Evolutionary conservation across 2,797 vertebrate genomes (phyloP).

Genomic region (Coendou prehensilis): DNA sequence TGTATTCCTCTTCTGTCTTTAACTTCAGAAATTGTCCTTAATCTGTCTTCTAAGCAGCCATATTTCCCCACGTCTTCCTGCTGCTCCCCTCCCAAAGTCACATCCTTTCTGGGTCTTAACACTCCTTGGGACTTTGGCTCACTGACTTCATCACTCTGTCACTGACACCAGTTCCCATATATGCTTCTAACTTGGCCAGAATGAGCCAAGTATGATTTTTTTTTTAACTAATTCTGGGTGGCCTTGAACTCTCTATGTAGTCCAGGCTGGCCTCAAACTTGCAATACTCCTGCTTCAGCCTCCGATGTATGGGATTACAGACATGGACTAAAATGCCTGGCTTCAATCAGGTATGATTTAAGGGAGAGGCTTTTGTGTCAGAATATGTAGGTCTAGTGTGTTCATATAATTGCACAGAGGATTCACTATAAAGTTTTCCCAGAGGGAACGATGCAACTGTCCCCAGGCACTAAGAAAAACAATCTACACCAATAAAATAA

Average conservation of each 20-base stretch:
- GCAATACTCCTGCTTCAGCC: background rate
- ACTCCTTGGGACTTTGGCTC: background rate
- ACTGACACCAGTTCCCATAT: background rate
- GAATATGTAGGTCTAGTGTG: background rate
- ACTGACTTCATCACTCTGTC: background rate
- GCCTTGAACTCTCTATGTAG: background rate
- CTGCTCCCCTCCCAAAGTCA: background rate
- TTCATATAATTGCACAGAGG: background rate
- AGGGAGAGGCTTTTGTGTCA: background rate
- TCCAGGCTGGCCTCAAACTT: background rate
- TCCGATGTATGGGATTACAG: background rate
- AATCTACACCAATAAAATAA: background rate
- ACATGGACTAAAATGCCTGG: background rate
- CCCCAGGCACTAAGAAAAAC: constrained; percentile 36
- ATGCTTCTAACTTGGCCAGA: background rate
- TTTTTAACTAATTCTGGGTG: background rate
- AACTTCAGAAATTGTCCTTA: constrained; percentile 42
- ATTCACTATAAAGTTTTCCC: background rate
- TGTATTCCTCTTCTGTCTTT: background rate
- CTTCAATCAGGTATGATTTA: background rate
- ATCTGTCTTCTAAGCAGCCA: background rate
- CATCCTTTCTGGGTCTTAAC: background rate
- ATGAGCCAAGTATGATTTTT: background rate
- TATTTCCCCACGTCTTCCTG: background rate
- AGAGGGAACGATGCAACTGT: background rate